Percentiles rank a stretch among this genome's conserved stretches.
Conservation (phyloP, 2,113 vertebrate species). For the Gambusia holbrooki region DNA sequence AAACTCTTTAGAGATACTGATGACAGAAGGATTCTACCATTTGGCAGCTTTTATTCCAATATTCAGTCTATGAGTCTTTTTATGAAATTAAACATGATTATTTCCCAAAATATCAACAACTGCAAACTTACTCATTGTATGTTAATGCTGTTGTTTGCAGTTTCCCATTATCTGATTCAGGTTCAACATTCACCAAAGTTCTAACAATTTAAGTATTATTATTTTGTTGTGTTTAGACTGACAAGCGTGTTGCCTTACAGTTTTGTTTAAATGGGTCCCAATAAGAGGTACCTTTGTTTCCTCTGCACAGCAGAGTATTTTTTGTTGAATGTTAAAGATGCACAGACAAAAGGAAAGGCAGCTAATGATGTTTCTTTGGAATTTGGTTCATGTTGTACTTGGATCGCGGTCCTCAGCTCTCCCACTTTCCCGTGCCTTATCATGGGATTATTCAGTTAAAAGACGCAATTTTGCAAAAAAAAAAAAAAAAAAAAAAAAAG, state of each 20-base stretch:
- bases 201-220: constrained; percentile 4
- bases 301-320: constrained; percentile 3
- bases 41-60: neutral
- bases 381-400: constrained; percentile 21
- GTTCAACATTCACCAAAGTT: constrained; percentile 20
- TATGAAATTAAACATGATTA: neutral
- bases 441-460: constrained; percentile 31
- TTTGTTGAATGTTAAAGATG: neutral
- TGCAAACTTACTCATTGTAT: neutral
- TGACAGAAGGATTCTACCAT: neutral
- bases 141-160: constrained; percentile 22
- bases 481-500: neutral
- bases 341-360: constrained; percentile 31
- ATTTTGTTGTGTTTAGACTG: constrained; percentile 17
- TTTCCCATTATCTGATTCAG: constrained; percentile 32
- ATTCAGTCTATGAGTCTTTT: neutral
- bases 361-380: constrained; percentile 31
- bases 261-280: constrained; percentile 1
- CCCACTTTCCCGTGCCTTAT: constrained; percentile 35
- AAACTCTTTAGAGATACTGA: neutral
- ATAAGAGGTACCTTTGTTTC: neutral
- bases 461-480: neutral
- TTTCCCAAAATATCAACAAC: constrained; percentile 20
- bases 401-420: constrained; percentile 16
- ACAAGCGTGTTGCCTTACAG: constrained; percentile 53